Base-by-base conservation (phyloP, 2,797 vertebrate species). In the Cyprinella venusta region DNA sequence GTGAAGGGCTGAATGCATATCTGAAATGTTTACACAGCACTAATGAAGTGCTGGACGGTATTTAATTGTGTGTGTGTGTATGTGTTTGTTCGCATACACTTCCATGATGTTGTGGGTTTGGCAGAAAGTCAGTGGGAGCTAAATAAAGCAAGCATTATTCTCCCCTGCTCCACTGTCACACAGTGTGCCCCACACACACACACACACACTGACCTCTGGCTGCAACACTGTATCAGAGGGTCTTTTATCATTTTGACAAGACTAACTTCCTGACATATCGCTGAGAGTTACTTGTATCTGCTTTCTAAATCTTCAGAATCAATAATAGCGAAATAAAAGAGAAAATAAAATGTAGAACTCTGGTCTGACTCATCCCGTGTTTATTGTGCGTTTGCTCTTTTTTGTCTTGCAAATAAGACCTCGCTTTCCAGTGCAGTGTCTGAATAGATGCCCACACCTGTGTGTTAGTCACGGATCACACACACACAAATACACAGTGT, bases 121-220 rank as follows among this genome's bases (percentile, higher is more conserved):
- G 76, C 68, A 86, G 82, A 87, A 79, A 87, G 89, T 90, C 88
- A 80, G 78, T 19, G 10, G 38, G 61, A 80, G 82, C 89, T 91
- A 91, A 91, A 91, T 86, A 84, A 89, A 89, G 83, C 74, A 77
- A 48, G 76, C 70, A 82, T 82, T 74, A 72, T 75, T 67, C 61
- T 85, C 72, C n/a, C 69, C 67, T 65, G 80, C 36, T 38, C 16
- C 36, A 76, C 54, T 84, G 68, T 81, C 74, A 33, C 30, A 78
- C 50, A 24, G 68, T 24, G 36, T n/a, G n/a, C n/a, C n/a, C n/a
- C 21, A 24, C 67, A n/a, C 30, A 67, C 65, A 30, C n/a, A 67
- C 24, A 24, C 70, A 16, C 54, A 36, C 61, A 72, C 8, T 21
- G 56, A 84, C 79, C 82, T 54, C 75, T 80, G 36, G 16, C 56